These are phyloP conservation scores for Rugalucina vietnamica DNA, from an alignment of 2,888 invertebrate genomes.

Conservation along the genomic window DNA sequence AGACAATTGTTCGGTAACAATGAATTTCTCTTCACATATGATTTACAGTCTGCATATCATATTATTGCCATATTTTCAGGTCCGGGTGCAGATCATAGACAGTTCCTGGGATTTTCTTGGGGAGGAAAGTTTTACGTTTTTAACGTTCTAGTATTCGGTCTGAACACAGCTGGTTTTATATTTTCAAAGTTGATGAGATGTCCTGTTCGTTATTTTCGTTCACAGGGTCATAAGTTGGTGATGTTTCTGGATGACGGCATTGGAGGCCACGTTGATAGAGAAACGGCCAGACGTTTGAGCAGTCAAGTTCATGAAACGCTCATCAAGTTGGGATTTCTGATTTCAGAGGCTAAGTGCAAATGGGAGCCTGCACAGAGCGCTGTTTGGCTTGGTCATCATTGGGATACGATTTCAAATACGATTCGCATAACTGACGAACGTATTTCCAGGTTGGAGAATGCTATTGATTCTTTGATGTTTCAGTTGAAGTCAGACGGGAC, in stretches of 20 bases:
- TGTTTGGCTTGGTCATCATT: constrained; percentile 32
- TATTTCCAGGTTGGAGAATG: background rate
- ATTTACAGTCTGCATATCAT: constrained; percentile 42
- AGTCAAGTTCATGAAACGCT: background rate
- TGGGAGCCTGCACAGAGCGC: constrained; percentile 33
- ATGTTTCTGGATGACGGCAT: constrained; percentile 58
- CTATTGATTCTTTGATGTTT: background rate
- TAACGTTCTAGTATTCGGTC: constrained; percentile 52
- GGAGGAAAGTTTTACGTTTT: constrained; percentile 41
- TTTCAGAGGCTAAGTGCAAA: constrained; percentile 20
- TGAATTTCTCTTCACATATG: constrained; percentile 36
- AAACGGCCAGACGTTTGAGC: background rate
- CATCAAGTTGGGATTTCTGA: constrained; percentile 22
- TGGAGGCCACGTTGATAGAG: constrained; percentile 21
- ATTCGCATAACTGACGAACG: constrained; percentile 18
- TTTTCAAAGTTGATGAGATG: constrained; percentile 52
- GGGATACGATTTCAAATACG: constrained; percentile 27
- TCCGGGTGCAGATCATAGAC: constrained; percentile 3
- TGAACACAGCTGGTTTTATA: constrained; percentile 52
- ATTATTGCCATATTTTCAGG: constrained; percentile 23
- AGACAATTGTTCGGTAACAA: constrained; percentile 18
- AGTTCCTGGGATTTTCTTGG: constrained; percentile 33
- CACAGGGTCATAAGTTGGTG: constrained; percentile 32
- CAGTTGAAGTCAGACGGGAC: background rate
- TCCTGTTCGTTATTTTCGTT: constrained; percentile 44